Percentiles rank a stretch among this genome's conserved stretches.
These are phyloP conservation scores for Denticeps clupeoides DNA, from an alignment of 2,797 vertebrate genomes.

Conservation along the genomic window DNA sequence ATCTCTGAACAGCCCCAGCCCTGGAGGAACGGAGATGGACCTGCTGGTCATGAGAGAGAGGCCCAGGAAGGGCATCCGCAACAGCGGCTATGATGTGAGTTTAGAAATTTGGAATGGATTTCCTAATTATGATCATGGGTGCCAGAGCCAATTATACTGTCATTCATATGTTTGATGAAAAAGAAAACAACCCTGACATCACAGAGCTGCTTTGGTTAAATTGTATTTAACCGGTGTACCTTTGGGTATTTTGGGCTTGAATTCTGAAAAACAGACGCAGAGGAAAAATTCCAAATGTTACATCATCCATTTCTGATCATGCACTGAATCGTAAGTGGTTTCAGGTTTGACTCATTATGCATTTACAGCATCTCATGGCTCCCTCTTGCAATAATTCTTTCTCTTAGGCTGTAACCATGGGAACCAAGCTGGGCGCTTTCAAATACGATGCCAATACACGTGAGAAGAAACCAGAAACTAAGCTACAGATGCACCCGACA, in stretches of 20 bases:
- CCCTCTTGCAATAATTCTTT: background rate
- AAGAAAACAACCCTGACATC: too few relatives aligned
- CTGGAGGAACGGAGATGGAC: conserved; percentile 97
- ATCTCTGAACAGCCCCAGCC: conserved; percentile 92
- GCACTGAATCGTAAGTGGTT: too few relatives aligned
- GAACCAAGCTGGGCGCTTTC: conserved; percentile 8
- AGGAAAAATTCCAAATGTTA: too few relatives aligned
- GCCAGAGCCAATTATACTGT: background rate
- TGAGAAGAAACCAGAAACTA: background rate
- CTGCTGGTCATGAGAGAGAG: conserved; percentile 91
- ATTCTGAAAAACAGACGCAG: too few relatives aligned
- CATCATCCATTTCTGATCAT: too few relatives aligned
- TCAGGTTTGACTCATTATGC: too few relatives aligned
- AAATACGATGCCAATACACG: background rate
- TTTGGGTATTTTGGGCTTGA: too few relatives aligned
- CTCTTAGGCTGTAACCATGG: background rate
- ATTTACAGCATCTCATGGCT: too few relatives aligned
- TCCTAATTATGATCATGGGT: too few relatives aligned
- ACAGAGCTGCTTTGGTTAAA: too few relatives aligned
- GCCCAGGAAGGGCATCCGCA: conserved; percentile 86
- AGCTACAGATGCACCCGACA: background rate
- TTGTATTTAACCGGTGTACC: too few relatives aligned
- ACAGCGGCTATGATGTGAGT: conserved; percentile 98
- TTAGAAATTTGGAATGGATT: too few relatives aligned
- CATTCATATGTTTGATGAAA: background rate